These are phyloP conservation scores for Macrocentrus cingulum DNA, from an alignment of 1,140 invertebrate genomes.

Conservation along the genomic window DNA sequence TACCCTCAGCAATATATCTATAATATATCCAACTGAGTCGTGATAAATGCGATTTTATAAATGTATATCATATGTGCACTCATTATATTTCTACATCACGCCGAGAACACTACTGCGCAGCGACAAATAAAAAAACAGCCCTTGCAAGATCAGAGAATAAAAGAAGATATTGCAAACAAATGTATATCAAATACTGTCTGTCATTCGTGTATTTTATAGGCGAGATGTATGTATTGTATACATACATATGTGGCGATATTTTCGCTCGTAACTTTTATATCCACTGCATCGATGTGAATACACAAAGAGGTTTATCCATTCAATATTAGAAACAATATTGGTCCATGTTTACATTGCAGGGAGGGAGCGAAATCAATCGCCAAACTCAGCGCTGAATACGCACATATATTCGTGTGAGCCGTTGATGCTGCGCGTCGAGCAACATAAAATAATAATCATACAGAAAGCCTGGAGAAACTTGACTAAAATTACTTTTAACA, in stretches of 20 bases:
- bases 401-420: conserved; percentile 3
- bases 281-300: conserved; percentile 13
- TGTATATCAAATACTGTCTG: not conserved
- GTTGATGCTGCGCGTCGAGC: conserved; percentile 5
- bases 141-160: too few species aligned
- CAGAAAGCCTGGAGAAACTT: too few species aligned
- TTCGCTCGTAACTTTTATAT: not conserved
- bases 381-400: conserved; percentile 10
- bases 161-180: not conserved
- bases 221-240: not conserved
- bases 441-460: too few species aligned
- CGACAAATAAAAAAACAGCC: too few species aligned
- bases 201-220: too few species aligned
- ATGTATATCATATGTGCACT: too few species aligned
- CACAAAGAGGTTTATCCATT: conserved; percentile 35
- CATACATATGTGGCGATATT: conserved; percentile 8
- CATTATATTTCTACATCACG: too few species aligned
- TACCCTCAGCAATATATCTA: too few species aligned
- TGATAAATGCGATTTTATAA: too few species aligned
- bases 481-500: too few species aligned
- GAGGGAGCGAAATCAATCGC: conserved; percentile 18
- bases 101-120: too few species aligned
- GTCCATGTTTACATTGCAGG: conserved; percentile 12
- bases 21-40: too few species aligned
- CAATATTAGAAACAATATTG: conserved; percentile 38